Base-by-base conservation (phyloP, 2,888 invertebrate genomes). In the Chalcosyrphus nemorum region DNA sequence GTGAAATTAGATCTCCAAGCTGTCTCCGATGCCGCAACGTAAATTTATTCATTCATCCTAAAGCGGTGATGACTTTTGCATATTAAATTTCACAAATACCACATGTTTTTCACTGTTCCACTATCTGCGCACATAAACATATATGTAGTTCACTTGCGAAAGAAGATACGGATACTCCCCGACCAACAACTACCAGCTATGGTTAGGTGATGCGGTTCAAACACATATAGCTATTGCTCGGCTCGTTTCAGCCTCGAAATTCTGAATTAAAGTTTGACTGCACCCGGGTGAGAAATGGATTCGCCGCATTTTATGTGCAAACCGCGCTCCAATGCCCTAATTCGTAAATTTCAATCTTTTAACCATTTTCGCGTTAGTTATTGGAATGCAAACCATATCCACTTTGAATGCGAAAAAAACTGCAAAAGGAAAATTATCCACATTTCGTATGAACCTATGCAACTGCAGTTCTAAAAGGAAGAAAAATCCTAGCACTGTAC, bases 61-160 rank as follows among this genome's bases (percentile, higher is more conserved):
- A 11, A 7, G 29, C 15, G 38, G 24, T 61, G 50, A 71, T 71
- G 43, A 56, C 47, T 63, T 47, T 56, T 71, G 56, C 63, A 71
- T 77, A 77, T 71, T 68, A 56, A 71, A 71, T 77, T 56, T 29
- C 47, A 54, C 56, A 47, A 63, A 77, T 11, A 56, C 54, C 41
- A 74, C 72, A 74, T 24, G n/a, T 59, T 54, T n/a, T n/a, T 57
- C 27, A 29, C 43, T 50, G 57, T 59, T 38, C 19, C 17, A 32
- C 50, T 43, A 29, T 15, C 27, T 17, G 13, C 29, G 15, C 21
- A 29, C 19, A 41, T 27, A n/a, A n/a, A 35, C n/a, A 4, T 32
- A 9, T 32, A 32, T 32, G 35, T 68, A 41, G 63, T 74, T 13
- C 41, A 13, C 29, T 35, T 32, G 47, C 5, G 74, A 80, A 52